Percentiles rank a stretch among this genome's conserved stretches.
phyloP scores from a whole-genome alignment of 2,797 vertebrate species.

The Capromys pilorides region DNA sequence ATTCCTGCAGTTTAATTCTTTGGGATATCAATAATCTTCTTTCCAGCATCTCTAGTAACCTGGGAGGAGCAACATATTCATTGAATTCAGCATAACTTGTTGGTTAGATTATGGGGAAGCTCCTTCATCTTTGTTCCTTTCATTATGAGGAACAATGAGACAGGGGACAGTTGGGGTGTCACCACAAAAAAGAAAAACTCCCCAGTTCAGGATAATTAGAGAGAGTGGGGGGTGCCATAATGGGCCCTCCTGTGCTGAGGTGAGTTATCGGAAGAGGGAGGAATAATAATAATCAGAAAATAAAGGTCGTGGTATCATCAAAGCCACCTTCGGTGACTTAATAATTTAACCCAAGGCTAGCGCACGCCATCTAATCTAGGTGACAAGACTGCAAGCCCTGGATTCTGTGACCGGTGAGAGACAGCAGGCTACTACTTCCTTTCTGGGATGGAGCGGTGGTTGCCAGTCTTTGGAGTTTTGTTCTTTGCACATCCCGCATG shows the following conservation, averaged over 20 bases:
- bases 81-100: not conserved
- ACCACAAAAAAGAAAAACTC: not conserved
- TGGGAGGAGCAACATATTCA: not conserved
- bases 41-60: not conserved
- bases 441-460: not conserved
- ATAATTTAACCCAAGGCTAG: constrained; percentile 15
- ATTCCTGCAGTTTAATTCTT: not conserved
- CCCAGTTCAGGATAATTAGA: not conserved
- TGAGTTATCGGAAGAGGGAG: not conserved
- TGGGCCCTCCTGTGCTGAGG: not conserved
- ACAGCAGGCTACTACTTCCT: not conserved
- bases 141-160: not conserved
- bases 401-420: not conserved
- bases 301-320: not conserved
- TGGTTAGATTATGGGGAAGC: not conserved
- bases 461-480: constrained; percentile 12
- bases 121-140: not conserved
- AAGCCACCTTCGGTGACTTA: not conserved
- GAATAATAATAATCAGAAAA: not conserved
- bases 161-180: not conserved
- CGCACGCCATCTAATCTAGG: not conserved
- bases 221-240: not conserved
- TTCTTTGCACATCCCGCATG: not conserved
- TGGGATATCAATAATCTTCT: not conserved
- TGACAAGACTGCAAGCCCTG: not conserved